Evolutionary conservation across 2,888 invertebrate species (phyloP).

Genomic region (Prionchulus punctatus): DNA sequence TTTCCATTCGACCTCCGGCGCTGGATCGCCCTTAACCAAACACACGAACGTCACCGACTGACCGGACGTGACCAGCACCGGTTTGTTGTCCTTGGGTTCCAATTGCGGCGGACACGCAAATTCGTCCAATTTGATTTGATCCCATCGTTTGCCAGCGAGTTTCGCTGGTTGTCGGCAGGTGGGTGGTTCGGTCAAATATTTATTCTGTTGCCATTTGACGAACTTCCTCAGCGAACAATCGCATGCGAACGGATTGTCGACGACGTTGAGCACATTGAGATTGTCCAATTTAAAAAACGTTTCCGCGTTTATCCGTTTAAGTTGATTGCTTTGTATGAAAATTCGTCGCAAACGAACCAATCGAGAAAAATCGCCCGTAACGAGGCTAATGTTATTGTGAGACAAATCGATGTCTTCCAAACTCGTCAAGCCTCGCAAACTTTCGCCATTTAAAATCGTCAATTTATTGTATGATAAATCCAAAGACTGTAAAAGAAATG

Average conservation of each 20-base stretch:
- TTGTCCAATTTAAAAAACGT: constrained; percentile 35
- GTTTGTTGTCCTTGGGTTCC: not conserved
- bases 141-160: not conserved
- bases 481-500: too few relatives aligned
- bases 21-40: not conserved
- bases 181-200: constrained; percentile 1
- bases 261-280: constrained; percentile 65
- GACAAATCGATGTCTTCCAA: constrained; percentile 11
- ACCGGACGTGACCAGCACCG: not conserved
- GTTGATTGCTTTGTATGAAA: constrained; percentile 5
- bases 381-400: constrained; percentile 5
- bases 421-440: not conserved
- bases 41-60: not conserved
- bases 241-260: constrained; percentile 68
- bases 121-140: constrained; percentile 3
- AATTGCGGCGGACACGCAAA: constrained; percentile 5
- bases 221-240: constrained; percentile 46
- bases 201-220: not conserved
- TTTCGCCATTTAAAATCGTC: not conserved
- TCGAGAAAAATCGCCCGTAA: not conserved
- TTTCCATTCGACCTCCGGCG: not conserved
- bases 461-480: constrained; percentile 10
- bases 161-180: not conserved
- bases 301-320: not conserved
- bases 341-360: not conserved